phyloP scores from a whole-genome alignment of 2,113 vertebrate genomes.

The Perccottus glenii region DNA sequence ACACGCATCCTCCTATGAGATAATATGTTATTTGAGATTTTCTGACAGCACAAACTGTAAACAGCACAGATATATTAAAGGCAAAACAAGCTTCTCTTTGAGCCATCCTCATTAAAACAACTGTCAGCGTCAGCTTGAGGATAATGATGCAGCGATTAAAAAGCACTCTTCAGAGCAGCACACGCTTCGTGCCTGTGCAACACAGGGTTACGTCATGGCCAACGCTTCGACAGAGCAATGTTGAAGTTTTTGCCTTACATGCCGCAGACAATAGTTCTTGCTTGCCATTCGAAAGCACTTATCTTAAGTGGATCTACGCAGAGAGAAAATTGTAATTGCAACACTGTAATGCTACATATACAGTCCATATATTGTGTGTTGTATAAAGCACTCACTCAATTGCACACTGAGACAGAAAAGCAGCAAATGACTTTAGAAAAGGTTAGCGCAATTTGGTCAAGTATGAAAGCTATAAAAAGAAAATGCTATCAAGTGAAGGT shows the following conservation, averaged over 20 bases:
- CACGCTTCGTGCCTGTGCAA: slow-evolving; percentile 29
- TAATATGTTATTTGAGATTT: slow-evolving; percentile 57
- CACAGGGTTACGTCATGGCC: slow-evolving; percentile 30
- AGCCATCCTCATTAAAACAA: background rate
- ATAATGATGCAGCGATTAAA: slow-evolving; percentile 42
- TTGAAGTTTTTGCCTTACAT: slow-evolving; percentile 47
- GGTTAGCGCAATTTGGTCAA: slow-evolving; percentile 76
- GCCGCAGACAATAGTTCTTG: slow-evolving; percentile 56
- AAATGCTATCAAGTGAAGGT: slow-evolving; percentile 60
- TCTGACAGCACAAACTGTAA: slow-evolving; percentile 29
- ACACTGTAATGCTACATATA: slow-evolving; percentile 61
- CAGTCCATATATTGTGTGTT: slow-evolving; percentile 46
- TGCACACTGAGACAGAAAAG: slow-evolving; percentile 44
- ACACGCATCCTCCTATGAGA: slow-evolving; percentile 36
- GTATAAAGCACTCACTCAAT: slow-evolving; percentile 50
- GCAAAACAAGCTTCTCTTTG: slow-evolving; percentile 19
- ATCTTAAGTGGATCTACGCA: slow-evolving; percentile 69
- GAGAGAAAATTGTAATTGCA: slow-evolving; percentile 73
- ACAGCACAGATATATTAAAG: slow-evolving; percentile 32
- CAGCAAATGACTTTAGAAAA: slow-evolving; percentile 73
- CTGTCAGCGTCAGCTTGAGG: slow-evolving; percentile 12
- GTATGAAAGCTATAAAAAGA: slow-evolving; percentile 58
- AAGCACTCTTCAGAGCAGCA: slow-evolving; percentile 27
- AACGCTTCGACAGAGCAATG: slow-evolving; percentile 5
- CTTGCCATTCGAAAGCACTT: slow-evolving; percentile 74